Base-by-base conservation (phyloP, 1,140 invertebrate species). In the Meteorus sp. region DNA sequence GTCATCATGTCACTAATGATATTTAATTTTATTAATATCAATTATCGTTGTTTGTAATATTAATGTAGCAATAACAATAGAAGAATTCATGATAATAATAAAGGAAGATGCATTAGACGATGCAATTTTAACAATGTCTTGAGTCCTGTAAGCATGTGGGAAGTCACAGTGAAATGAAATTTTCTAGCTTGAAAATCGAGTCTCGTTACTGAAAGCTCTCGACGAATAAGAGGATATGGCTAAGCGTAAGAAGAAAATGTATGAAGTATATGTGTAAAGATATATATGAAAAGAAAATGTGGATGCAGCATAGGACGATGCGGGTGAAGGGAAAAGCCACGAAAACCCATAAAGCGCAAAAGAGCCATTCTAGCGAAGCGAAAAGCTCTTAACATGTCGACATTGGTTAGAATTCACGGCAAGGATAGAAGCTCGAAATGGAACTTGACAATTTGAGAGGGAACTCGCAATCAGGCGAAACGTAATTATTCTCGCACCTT, bases 351-450 rank as follows among this genome's bases (percentile, higher is more conserved):
- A 65, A 68, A 70, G 52, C 61, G 48, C 45, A 58, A 64, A 66
- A 64, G 61, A 65, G 62, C 52, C 48, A 59, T 51, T 39, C n/a
- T 52, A 55, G 37, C 13, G 51, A 60, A 48, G 59, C 66, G 61
- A 69, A 61, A 72, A 75, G 71, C 73, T 75, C 69, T 75, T 73
- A 72, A 61, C 59, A 69, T 66, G 72, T 73, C 72, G 60, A 56
- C 53, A 47, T 60, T 60, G 44, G 58, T 74, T 72, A 71, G 55
- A 45, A 64, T 64, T 62, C 41, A 35, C 22, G 27, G 27, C 19
- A 43, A 2, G 7, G 9, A 22, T 47, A 31, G 11, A 37, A 43
- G 47, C 37, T 37, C 41, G 41, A 67, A 68, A 72, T 74, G 61
- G 62, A 67, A 50, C 39, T 43, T 58, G 71, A 75, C 68, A 66